Evolutionary conservation across 2,113 vertebrate species (phyloP).

Genomic region (Corythornis madagascariensis): DNA sequence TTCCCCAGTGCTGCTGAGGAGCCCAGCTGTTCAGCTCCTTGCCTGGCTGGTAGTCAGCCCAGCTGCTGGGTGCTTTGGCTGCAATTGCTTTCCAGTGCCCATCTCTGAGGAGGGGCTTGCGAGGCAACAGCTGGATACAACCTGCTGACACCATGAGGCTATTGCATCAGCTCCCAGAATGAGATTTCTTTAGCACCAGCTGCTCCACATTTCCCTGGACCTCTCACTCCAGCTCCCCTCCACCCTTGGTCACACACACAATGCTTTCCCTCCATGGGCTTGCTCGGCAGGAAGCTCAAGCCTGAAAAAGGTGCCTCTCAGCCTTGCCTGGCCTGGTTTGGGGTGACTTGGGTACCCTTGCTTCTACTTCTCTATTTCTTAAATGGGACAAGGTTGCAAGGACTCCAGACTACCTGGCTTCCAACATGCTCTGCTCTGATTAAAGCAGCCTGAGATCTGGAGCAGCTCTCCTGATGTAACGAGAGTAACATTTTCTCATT

Average conservation of each 20-base stretch:
- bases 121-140: not conserved
- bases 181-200: not conserved
- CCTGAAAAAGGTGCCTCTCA: not conserved
- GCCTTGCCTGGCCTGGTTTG: not conserved
- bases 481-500: not conserved
- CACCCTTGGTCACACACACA: fast-evolving
- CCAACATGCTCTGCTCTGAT: not conserved
- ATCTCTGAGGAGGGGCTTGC: not conserved
- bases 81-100: not conserved
- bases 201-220: not conserved
- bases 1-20: not conserved
- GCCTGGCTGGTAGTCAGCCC: not conserved
- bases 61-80: not conserved
- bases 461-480: not conserved
- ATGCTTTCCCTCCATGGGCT: not conserved
- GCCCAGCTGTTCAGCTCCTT: not conserved
- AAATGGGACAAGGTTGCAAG: not conserved
- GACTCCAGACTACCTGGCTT: not conserved
- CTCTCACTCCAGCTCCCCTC: not conserved
- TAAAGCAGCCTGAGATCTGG: not conserved
- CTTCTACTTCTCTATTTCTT: not conserved
- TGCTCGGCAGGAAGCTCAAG: not conserved
- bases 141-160: not conserved
- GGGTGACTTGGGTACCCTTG: not conserved
- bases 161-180: not conserved